Conservation (phyloP, 2,113 vertebrate species). For the Rhagologus leucostigma region DNA sequence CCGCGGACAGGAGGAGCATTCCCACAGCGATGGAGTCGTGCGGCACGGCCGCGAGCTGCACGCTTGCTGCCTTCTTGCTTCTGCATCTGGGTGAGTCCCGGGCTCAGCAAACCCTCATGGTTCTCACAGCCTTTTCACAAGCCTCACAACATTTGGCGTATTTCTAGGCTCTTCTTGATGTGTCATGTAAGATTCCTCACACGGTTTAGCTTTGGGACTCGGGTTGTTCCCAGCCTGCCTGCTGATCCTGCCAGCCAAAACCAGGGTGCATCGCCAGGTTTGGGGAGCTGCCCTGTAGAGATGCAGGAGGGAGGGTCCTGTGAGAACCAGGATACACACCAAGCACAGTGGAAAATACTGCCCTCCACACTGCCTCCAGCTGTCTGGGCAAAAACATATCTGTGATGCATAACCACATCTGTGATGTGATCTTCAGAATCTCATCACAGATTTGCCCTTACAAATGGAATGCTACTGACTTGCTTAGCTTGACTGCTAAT, state of each 20-base stretch:
- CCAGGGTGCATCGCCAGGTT: background rate
- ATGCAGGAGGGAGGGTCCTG: background rate
- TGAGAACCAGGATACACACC: background rate
- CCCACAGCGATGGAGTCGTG: background rate
- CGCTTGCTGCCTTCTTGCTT: background rate
- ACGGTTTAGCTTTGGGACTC: background rate
- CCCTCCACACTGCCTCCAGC: background rate
- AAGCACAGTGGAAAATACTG: background rate
- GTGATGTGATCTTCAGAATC: background rate
- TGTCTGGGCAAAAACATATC: background rate
- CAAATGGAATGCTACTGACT: background rate
- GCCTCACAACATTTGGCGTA: background rate
- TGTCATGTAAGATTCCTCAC: background rate
- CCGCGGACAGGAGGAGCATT: rapidly evolving
- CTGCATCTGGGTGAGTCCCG: conserved; percentile 49
- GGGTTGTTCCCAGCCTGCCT: background rate
- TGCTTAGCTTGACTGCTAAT: background rate
- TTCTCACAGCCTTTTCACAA: background rate
- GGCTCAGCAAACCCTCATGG: background rate
- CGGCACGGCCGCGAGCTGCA: background rate
- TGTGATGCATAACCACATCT: background rate
- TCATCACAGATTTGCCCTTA: background rate
- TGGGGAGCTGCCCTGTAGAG: background rate
- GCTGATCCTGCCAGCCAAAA: background rate
- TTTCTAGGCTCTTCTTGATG: background rate